Evolutionary conservation across 2,797 vertebrate species (phyloP).

Genomic region (Otolemur crassicaudatus): DNA sequence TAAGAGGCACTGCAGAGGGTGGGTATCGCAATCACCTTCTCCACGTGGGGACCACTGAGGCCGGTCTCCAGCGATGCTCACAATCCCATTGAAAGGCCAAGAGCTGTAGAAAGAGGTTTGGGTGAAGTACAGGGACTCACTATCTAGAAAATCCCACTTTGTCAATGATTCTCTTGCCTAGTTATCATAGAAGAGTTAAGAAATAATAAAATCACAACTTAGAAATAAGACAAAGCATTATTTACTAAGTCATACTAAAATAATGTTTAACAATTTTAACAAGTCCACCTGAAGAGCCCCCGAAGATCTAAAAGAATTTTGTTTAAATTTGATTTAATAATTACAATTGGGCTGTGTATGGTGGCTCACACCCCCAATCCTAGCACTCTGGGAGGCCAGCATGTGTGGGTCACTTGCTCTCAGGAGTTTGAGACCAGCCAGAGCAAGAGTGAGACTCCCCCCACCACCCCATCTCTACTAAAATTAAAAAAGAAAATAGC

Average conservation of each 20-base stretch:
- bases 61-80: no score
- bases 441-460: no score
- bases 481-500: no score
- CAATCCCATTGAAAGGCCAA: neutral
- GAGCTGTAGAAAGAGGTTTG: neutral
- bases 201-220: neutral
- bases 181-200: neutral
- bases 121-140: fast-evolving
- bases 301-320: neutral
- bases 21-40: fast-evolving
- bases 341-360: no score
- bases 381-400: no score
- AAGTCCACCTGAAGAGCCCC: neutral
- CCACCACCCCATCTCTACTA: no score
- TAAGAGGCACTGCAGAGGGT: fast-evolving
- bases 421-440: no score
- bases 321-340: neutral
- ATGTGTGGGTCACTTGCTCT: no score
- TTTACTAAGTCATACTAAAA: neutral
- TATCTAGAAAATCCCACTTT: neutral
- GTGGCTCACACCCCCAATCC: no score
- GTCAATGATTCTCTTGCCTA: neutral
- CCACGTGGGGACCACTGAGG: fast-evolving
- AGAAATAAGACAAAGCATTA: neutral
- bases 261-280: no score